These are phyloP conservation scores for Vultur gryphus DNA, from an alignment of 2,797 vertebrate species.

Conservation along the genomic window DNA sequence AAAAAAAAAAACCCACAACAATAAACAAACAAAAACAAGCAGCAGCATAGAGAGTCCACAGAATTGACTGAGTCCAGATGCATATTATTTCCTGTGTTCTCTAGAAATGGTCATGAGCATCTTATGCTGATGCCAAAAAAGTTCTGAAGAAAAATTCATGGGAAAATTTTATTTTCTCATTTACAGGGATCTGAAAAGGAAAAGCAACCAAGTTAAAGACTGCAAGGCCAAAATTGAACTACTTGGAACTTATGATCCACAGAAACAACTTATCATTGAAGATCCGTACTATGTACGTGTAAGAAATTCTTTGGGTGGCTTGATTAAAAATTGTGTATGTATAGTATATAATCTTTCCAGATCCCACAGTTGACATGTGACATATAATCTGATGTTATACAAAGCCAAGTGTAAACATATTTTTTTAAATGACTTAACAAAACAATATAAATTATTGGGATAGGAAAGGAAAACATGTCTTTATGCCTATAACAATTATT, in stretches of 20 bases:
- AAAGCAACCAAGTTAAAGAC: conserved; percentile 83
- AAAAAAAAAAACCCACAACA: neutral
- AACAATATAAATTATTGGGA: neutral
- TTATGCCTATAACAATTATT: neutral
- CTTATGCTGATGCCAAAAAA: neutral
- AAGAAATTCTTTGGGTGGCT: neutral
- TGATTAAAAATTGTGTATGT: neutral
- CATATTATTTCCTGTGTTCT: neutral
- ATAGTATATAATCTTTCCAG: neutral
- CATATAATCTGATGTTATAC: neutral
- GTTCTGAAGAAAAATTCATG: neutral
- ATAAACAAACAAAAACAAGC: neutral
- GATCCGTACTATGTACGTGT: conserved; percentile 96
- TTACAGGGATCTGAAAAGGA: conserved; percentile 88
- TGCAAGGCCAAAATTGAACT: conserved; percentile 88
- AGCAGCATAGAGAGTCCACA: neutral
- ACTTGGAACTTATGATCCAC: conserved; percentile 91
- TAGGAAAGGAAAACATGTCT: neutral
- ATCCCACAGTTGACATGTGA: neutral
- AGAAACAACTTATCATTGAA: conserved; percentile 89
- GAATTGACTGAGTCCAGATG: neutral
- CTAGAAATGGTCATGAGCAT: neutral
- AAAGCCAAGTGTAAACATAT: neutral
- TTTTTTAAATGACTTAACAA: neutral
- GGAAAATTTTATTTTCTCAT: neutral